Evolutionary conservation across 2,888 invertebrate genomes (phyloP), one percentile per base, ranked within the genome.

Genomic region (Dolichopus griseipennis): DNA sequence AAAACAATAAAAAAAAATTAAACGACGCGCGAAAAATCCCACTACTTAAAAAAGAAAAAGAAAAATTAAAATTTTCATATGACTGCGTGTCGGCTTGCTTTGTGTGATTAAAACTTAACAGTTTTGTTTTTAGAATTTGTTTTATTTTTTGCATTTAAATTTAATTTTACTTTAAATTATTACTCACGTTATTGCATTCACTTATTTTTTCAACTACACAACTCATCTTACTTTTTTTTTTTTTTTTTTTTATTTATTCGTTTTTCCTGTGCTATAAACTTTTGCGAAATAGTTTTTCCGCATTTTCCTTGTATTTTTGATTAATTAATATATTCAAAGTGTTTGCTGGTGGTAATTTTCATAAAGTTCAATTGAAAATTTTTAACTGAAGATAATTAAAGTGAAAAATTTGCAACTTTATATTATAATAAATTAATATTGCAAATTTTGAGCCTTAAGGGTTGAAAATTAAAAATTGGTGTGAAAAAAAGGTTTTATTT

Each of bases 131-230:
- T 37, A 9, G 12, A 37, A 37, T 52, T 52, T 18, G 27, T 52
- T 52, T 52, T 52, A 6, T 52, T 52, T 52, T 12, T 52, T 1
- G 6, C 3, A 7, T 37, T 37, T 37, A 12, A 10, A 37, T 37
- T 12, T 37, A n/a, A n/a, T n/a, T 37, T 37, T 18, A 15, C 15
- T 18, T 52, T 52, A 52, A 52, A 52, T 52, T 52, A 52, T 12
- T 18, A 52, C 52, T 52, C 52, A 52, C 52, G 52, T 52, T 52
- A 52, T n/a, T 52, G 52, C 52, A 52, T 52, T 52, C 52, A 52
- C 2, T 6, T 52, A 12, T 52, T 52, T 52, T 52, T 18, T 6
- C 5, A 27, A 27, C 27, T 27, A 27, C 5, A 27, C 27, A 27
- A 27, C 27, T 27, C 27, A 27, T 27, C 12, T 37, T 37, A 12